These are phyloP conservation scores for Mercenaria mercenaria DNA, from an alignment of 1,140 invertebrate genomes.

Conservation along the genomic window DNA sequence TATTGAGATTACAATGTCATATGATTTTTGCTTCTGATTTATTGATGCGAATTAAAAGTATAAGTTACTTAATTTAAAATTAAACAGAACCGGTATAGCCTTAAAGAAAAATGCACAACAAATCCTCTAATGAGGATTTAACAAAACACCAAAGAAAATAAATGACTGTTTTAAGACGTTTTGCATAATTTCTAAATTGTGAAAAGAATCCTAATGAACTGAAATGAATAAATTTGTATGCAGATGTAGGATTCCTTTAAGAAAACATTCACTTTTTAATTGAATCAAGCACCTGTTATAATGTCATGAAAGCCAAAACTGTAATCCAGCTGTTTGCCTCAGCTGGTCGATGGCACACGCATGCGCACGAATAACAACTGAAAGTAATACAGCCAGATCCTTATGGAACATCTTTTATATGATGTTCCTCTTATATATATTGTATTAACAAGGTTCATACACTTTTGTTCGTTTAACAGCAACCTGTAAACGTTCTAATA, in stretches of 20 bases:
- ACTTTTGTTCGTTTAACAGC: too few relatives aligned
- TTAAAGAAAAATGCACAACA: neutral
- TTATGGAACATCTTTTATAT: too few relatives aligned
- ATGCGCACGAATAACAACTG: slow-evolving; percentile 21
- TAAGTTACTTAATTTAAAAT: slow-evolving; percentile 20
- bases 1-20: neutral
- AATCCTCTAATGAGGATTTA: neutral
- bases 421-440: too few relatives aligned
- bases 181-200: slow-evolving; percentile 19
- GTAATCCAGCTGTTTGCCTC: slow-evolving; percentile 47
- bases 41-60: slow-evolving; percentile 33
- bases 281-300: slow-evolving; percentile 33
- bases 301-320: neutral
- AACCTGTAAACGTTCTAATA: too few relatives aligned
- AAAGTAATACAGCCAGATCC: too few relatives aligned
- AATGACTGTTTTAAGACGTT: slow-evolving; percentile 2
- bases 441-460: too few relatives aligned
- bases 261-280: slow-evolving; percentile 1
- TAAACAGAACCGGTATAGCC: neutral
- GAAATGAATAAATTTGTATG: slow-evolving; percentile 16
- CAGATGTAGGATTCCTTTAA: slow-evolving; percentile 11
- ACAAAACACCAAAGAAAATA: slow-evolving; percentile 19
- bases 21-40: neutral
- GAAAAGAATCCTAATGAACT: slow-evolving; percentile 16
- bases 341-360: slow-evolving; percentile 58